Evolutionary conservation across 2,113 vertebrate species (phyloP).

Genomic region (Piprites chloris): DNA sequence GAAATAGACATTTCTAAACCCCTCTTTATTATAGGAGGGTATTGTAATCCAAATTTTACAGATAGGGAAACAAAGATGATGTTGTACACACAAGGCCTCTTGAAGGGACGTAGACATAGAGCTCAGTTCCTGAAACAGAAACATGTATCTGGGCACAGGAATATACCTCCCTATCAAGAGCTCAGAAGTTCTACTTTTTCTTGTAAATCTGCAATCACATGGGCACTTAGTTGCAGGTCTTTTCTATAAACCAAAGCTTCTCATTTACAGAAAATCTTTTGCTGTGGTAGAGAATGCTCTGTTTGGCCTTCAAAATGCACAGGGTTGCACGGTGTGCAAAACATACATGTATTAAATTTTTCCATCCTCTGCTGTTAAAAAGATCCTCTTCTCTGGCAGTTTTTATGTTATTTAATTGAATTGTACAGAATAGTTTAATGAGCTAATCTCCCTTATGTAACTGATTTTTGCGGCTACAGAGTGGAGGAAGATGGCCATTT

Average conservation of each 20-base stretch:
- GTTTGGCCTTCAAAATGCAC: not conserved
- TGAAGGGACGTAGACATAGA: not conserved
- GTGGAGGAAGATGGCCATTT: not conserved
- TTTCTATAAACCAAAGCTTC: not conserved
- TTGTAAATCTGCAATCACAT: not conserved
- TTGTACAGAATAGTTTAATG: not conserved
- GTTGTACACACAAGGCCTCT: not conserved
- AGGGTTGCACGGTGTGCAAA: not conserved
- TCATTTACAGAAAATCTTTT: not conserved
- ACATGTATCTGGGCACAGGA: not conserved
- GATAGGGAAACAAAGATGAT: not conserved
- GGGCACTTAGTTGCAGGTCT: not conserved
- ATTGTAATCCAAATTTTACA: not conserved
- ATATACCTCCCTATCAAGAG: not conserved
- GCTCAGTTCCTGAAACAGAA: not conserved
- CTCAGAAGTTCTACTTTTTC: not conserved
- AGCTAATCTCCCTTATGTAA: not conserved
- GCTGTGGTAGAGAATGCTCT: not conserved
- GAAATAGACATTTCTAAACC: not conserved
- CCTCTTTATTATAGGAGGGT: not conserved
- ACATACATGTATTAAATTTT: not conserved
- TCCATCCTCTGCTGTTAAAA: not conserved
- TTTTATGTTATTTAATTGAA: not conserved
- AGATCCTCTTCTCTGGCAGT: not conserved
- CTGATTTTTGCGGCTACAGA: not conserved